phyloP scores from a whole-genome alignment of 2,797 vertebrate species.

The Enteromius treurensis region DNA sequence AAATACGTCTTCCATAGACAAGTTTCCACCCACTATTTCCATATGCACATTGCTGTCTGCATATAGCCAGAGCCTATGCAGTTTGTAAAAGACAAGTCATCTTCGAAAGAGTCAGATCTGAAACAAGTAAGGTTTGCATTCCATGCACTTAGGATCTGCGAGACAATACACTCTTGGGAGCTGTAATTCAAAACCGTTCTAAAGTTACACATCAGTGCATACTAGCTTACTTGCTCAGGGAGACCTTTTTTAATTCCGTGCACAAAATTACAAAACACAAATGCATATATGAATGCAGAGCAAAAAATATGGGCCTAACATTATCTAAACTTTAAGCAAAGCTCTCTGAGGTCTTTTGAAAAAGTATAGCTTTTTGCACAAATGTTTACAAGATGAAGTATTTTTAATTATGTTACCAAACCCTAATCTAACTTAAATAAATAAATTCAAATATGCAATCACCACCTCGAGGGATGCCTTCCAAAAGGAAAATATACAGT shows the following conservation, averaged over 20 bases:
- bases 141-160: background rate
- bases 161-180: conserved; percentile 22
- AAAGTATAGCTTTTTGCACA: background rate
- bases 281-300: background rate
- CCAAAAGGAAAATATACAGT: background rate
- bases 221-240: background rate
- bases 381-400: background rate
- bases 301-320: background rate
- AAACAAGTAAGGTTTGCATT: conserved; percentile 24
- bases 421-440: background rate
- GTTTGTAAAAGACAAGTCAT: conserved; percentile 17
- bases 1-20: conserved; percentile 18
- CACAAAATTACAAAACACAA: background rate
- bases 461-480: background rate
- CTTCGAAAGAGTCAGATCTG: background rate
- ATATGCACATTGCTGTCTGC: conserved; percentile 14
- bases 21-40: conserved; percentile 20
- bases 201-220: background rate
- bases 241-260: background rate
- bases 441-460: background rate
- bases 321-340: background rate
- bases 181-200: conserved; percentile 37
- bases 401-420: background rate
- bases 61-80: background rate
- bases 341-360: background rate